Evolutionary conservation across 2,113 vertebrate genomes (phyloP).

Genomic region (Halcyon senegalensis): DNA sequence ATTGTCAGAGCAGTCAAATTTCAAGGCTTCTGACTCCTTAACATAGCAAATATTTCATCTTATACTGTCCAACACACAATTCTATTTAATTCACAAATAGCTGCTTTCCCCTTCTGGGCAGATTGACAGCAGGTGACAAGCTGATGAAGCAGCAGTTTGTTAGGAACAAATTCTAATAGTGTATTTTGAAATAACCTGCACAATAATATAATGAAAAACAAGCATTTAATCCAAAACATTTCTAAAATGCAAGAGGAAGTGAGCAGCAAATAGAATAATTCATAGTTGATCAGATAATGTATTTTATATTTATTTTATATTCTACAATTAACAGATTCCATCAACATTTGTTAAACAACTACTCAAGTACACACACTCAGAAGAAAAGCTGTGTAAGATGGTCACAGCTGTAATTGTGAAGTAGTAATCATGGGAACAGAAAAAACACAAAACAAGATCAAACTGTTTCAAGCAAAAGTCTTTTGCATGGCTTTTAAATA

Average conservation of each 20-base stretch:
- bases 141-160: background rate
- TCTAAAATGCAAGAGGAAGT: background rate
- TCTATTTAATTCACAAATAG: background rate
- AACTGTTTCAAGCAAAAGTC: background rate
- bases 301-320: background rate
- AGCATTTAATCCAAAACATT: background rate
- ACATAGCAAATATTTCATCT: background rate
- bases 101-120: background rate
- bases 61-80: background rate
- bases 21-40: background rate
- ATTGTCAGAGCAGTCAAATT: background rate
- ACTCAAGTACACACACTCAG: background rate
- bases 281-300: background rate
- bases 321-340: background rate
- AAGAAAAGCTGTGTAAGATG: background rate
- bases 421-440: background rate
- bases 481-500: background rate
- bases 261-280: background rate
- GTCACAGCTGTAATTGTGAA: background rate
- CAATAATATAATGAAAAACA: background rate
- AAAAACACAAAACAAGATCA: background rate
- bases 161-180: background rate
- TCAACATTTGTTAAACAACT: background rate
- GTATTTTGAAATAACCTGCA: background rate
- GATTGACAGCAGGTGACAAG: background rate